These are phyloP conservation scores for Lepidochitona cinerea DNA, from an alignment of 2,888 invertebrate genomes.

Conservation along the genomic window DNA sequence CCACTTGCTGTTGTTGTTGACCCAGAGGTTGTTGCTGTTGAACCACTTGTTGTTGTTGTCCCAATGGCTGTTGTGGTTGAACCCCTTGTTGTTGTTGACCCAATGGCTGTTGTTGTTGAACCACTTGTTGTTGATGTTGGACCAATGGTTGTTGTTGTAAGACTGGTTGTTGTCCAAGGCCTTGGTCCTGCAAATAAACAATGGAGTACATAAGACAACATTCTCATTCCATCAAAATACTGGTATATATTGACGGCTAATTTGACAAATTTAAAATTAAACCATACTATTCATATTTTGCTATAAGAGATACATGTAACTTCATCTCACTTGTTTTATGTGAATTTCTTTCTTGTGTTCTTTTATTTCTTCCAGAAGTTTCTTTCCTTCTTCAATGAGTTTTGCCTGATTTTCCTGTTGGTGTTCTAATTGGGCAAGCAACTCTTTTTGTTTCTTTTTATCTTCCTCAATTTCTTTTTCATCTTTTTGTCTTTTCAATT, in stretches of 20 bases:
- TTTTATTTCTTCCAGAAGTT: conserved; percentile 62
- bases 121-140: not conserved
- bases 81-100: not conserved
- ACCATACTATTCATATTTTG: too few species aligned
- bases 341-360: conserved; percentile 56
- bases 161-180: not conserved
- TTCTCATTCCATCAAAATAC: too few species aligned
- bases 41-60: not conserved
- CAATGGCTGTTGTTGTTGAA: not conserved
- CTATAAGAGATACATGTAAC: too few species aligned
- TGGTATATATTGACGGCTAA: too few species aligned
- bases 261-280: too few species aligned
- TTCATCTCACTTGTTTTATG: not conserved
- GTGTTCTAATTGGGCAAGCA: conserved; percentile 51
- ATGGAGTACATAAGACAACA: too few species aligned
- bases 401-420: conserved; percentile 59
- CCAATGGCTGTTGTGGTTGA: not conserved
- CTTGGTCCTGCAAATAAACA: not conserved
- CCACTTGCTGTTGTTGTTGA: not conserved
- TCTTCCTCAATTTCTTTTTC: conserved; percentile 26
- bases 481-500: conserved; percentile 12
- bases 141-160: not conserved
- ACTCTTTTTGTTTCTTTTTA: conserved; percentile 38
- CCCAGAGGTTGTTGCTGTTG: not conserved
- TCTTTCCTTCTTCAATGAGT: conserved; percentile 62